A percentile compares a stretch with the other conserved stretches of the same genome.
These are phyloP conservation scores for Caenorhabditis sulstoni DNA, from an alignment of 2,888 invertebrate genomes.

Conservation along the genomic window DNA sequence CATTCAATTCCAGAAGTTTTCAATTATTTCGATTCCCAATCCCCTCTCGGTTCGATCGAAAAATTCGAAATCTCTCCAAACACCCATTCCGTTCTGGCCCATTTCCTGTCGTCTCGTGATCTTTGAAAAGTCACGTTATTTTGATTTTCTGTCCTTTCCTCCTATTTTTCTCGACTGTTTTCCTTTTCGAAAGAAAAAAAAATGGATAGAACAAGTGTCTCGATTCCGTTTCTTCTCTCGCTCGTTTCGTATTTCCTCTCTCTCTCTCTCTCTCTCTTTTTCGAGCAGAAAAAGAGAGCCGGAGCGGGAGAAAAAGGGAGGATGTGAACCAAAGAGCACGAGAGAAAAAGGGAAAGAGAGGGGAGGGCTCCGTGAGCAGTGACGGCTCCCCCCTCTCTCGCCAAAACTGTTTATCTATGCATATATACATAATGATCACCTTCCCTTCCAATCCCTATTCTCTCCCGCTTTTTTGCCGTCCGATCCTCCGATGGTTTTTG, in stretches of 20 bases:
- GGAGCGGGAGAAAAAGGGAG: no score
- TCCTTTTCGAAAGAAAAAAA: background rate
- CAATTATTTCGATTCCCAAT: no score
- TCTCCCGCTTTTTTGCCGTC: no score
- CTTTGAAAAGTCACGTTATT: slow-evolving; percentile 16
- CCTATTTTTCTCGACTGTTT: background rate
- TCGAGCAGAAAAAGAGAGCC: no score
- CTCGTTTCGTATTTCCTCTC: background rate
- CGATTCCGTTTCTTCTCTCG: background rate
- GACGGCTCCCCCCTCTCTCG: background rate
- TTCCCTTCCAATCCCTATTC: no score
- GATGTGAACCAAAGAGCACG: background rate
- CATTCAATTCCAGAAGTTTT: no score
- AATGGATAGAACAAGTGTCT: no score
- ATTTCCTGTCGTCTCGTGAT: background rate
- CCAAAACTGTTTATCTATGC: slow-evolving; percentile 32
- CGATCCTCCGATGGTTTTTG: no score
- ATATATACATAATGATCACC: slow-evolving; percentile 14
- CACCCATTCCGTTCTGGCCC: background rate
- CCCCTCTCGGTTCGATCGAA: no score
- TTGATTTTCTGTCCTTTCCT: background rate
- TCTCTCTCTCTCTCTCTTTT: background rate
- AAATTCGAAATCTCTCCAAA: background rate
- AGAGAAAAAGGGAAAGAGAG: background rate
- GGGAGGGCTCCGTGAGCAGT: no score